Evolutionary conservation across 2,888 invertebrate genomes (phyloP).

Genomic region (Chironomus riparius): DNA sequence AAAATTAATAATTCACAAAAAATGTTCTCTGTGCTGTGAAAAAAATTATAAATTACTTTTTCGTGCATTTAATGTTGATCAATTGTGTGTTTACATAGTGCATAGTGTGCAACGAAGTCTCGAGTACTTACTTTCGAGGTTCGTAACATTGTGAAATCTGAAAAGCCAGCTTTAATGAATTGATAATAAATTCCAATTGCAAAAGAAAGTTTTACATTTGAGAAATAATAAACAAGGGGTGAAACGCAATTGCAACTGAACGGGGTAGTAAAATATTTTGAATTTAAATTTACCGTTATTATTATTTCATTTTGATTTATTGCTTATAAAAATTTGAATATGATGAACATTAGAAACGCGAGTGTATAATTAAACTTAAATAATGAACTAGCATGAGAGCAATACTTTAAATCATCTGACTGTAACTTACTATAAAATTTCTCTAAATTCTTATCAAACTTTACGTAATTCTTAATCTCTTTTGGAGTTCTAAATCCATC

Average conservation of each 20-base stretch:
- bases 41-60: neutral
- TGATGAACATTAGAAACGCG: neutral
- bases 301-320: neutral
- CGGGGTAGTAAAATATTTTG: neutral
- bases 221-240: neutral
- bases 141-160: neutral
- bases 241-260: neutral
- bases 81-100: neutral
- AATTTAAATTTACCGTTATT: neutral
- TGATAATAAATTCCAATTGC: neutral
- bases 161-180: neutral
- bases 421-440: neutral
- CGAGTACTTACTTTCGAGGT: neutral
- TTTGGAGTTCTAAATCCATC: neutral
- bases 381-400: neutral
- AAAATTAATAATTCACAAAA: neutral
- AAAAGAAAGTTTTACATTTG: neutral
- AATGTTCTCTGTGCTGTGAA: neutral
- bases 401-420: neutral
- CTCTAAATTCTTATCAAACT: conserved; percentile 9
- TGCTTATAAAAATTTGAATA: neutral
- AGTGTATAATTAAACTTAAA: neutral
- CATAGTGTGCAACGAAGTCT: neutral
- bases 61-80: neutral
- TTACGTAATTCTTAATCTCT: neutral